Percentiles rank a stretch among this genome's conserved stretches.
These are phyloP conservation scores for Atlantisia rogersi DNA, from an alignment of 2,113 vertebrate species.

Conservation along the genomic window DNA sequence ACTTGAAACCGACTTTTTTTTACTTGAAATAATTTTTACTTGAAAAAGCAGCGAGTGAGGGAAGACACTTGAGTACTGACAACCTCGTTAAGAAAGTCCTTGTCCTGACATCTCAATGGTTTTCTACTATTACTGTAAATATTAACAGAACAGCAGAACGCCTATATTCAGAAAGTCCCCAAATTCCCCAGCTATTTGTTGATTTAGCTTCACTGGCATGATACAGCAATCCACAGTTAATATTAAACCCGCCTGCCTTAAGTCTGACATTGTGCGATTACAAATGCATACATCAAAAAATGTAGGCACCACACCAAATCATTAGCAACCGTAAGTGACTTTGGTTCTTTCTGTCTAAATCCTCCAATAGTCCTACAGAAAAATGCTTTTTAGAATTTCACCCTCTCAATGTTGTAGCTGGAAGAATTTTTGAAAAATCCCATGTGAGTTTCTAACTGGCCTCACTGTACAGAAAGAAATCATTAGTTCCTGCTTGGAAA, in stretches of 20 bases:
- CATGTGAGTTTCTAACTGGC: not conserved
- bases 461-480: not conserved
- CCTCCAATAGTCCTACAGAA: not conserved
- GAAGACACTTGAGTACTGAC: not conserved
- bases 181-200: not conserved
- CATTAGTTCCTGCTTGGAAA: not conserved
- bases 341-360: not conserved
- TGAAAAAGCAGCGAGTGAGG: not conserved
- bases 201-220: not conserved
- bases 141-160: not conserved
- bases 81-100: not conserved
- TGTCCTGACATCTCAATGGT: not conserved
- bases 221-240: not conserved
- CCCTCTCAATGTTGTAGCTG: not conserved
- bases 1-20: not conserved
- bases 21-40: accelerated
- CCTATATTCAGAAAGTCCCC: slow-evolving; percentile 47
- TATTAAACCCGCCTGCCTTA: not conserved
- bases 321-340: not conserved
- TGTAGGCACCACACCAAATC: not conserved
- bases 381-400: not conserved
- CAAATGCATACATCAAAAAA: not conserved
- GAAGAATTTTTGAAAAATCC: not conserved
- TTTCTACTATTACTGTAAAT: slow-evolving; percentile 10
- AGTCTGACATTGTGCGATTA: not conserved